These are phyloP conservation scores for Nannoperca australis DNA, from an alignment of 2,797 vertebrate species.

Conservation along the genomic window DNA sequence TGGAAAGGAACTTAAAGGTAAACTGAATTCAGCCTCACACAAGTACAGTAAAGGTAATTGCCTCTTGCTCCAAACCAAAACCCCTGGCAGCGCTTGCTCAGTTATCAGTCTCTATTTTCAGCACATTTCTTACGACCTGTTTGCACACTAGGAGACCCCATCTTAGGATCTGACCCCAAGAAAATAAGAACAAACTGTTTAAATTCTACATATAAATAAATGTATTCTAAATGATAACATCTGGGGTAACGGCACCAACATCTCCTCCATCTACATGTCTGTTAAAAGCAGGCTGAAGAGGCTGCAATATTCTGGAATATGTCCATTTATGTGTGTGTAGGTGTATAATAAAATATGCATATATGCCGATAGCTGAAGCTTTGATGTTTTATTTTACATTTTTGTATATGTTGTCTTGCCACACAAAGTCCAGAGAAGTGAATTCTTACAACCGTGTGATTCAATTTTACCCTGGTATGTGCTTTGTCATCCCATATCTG, in stretches of 20 bases:
- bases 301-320: background rate
- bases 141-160: background rate
- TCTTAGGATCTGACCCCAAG: too few relatives aligned
- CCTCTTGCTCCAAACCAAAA: conserved; percentile 10
- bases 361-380: background rate
- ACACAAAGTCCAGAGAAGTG: background rate
- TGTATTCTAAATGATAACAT: background rate
- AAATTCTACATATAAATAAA: background rate
- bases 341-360: background rate
- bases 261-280: too few relatives aligned
- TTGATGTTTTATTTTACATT: background rate
- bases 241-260: too few relatives aligned
- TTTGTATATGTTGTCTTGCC: background rate
- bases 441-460: background rate
- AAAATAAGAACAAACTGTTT: background rate
- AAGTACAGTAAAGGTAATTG: background rate
- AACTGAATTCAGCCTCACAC: background rate
- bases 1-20: background rate
- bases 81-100: background rate
- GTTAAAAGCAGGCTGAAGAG: background rate
- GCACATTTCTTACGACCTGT: background rate
- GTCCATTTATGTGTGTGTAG: background rate
- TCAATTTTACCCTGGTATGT: background rate
- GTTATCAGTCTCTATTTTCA: background rate
- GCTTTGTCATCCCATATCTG: conserved; percentile 8